Conservation (phyloP, 1,140 invertebrate genomes). For the Pantala flavescens region DNA sequence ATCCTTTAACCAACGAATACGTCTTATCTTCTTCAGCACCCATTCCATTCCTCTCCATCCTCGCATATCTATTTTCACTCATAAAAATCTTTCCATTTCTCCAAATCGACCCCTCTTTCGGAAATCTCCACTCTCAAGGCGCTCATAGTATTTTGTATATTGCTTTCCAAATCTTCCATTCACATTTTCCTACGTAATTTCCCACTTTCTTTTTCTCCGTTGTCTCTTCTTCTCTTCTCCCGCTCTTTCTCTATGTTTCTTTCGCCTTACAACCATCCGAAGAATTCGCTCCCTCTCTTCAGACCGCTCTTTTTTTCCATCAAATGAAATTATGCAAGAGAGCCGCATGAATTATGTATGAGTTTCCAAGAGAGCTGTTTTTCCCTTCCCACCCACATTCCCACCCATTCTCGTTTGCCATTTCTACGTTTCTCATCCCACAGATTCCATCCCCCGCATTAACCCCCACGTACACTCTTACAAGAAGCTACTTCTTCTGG, state of each 20-base stretch:
- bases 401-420: neutral
- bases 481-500: too few species aligned
- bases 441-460: neutral
- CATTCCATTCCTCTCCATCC: neutral
- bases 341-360: slow-evolving; percentile 6
- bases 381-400: neutral
- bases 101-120: neutral
- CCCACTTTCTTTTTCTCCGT: neutral
- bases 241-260: neutral
- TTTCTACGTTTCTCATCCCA: neutral
- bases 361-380: slow-evolving; percentile 4
- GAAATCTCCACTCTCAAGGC: neutral
- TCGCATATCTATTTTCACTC: too few species aligned
- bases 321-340: slow-evolving; percentile 10
- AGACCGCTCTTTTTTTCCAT: slow-evolving; percentile 5
- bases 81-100: neutral
- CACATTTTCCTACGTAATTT: neutral
- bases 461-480: neutral
- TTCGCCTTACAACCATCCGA: neutral
- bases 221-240: neutral
- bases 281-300: neutral
- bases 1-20: too few species aligned
- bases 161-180: neutral
- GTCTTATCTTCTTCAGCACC: neutral
- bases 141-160: neutral